Evolutionary conservation across 2,888 invertebrate species (phyloP).

Genomic region (Leptopterna dolabrata): DNA sequence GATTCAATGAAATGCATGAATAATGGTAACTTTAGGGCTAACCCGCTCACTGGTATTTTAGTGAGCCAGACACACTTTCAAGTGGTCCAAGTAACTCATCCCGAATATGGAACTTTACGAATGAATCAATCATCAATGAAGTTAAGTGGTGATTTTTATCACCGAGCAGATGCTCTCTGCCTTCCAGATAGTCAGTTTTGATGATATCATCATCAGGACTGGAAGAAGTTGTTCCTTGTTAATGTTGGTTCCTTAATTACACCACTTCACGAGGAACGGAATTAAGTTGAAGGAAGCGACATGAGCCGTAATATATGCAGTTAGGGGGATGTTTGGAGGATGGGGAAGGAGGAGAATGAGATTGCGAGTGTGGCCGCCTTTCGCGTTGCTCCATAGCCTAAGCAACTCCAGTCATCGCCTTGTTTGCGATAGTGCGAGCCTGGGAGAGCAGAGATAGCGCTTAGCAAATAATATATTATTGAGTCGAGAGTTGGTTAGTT

Average conservation of each 20-base stretch:
- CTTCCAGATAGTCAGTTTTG: background rate
- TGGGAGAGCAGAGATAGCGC: constrained; percentile 53
- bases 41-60: too few relatives aligned
- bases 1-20: too few relatives aligned
- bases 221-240: constrained; percentile 27
- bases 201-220: background rate
- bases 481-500: constrained; percentile 56
- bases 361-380: background rate
- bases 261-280: constrained; percentile 18
- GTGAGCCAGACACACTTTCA: too few relatives aligned
- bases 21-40: too few relatives aligned
- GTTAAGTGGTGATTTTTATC: too few relatives aligned
- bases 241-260: constrained; percentile 32
- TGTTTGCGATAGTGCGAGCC: constrained; percentile 43
- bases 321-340: background rate
- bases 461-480: constrained; percentile 56
- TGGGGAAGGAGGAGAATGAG: background rate
- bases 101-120: too few relatives aligned
- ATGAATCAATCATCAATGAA: too few relatives aligned
- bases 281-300: constrained; percentile 38
- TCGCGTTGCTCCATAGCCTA: background rate
- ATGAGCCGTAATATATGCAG: constrained; percentile 11
- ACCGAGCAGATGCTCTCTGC: too few relatives aligned
- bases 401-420: constrained; percentile 38
- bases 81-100: too few relatives aligned